Evolutionary conservation across 1,140 invertebrate species (phyloP), one percentile per base, ranked within the genome.

Genomic region (Bombus affinis): DNA sequence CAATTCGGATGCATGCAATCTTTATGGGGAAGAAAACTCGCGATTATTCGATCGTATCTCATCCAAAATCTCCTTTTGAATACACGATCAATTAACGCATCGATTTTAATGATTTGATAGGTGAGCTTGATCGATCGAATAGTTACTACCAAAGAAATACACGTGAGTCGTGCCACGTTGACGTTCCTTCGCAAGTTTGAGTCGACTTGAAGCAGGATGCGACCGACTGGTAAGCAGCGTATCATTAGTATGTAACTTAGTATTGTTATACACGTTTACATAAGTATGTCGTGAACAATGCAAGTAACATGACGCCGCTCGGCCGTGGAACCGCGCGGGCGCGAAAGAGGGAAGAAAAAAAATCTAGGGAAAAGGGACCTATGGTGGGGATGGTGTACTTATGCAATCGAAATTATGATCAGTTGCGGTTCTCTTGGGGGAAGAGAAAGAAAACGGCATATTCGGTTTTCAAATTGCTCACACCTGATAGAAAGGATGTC

Each of bases 191-290:
- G 84, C 22, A 10, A 42, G 37, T n/a, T 65, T 22, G 6, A 85
- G 88, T 71, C 18, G 85, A 85, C 39, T n/a, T 47, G 81, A 88
- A 84, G 86, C 91, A 92, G 91, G 91, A 92, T 92, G 89, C 86
- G 79, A 87, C 53, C 59, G 32, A 18, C 59, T 35, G 44, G 44
- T 76, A 44, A 71, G 32, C 35, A 77, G 13, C 75, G 86, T 92
- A 90, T 93, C 88, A 93, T 93, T 94, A 93, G 85, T 90, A 53
- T 53, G 47, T 53, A 88, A 89, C 78, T 89, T 90, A 88, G 88
- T 90, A 93, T 94, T 92, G 91, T 93, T 92, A 88, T 88, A 89
- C 79, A 81, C 86, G 91, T 94, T 94, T 94, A 93, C 92, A 93
- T 94, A 94, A 94, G 92, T 93, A 84, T 88, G 86, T 84, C 70